A percentile compares a stretch with the other conserved stretches of the same genome.
phyloP scores from a whole-genome alignment of 1,140 invertebrate genomes.

The Cotesia vestalis region DNA sequence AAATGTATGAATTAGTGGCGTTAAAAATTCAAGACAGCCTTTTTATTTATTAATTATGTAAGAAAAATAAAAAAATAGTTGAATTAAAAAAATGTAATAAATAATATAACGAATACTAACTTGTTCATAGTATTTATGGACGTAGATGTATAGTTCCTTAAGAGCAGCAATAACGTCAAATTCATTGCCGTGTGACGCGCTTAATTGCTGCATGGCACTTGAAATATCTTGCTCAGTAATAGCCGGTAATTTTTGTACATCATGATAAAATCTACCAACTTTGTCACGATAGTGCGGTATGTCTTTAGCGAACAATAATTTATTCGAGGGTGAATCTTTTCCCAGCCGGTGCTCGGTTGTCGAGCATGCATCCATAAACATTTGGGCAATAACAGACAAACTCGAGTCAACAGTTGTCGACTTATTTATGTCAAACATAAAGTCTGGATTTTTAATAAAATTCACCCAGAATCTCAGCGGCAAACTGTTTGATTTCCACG shows the following conservation, averaged over 20 bases:
- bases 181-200: conserved; percentile 84
- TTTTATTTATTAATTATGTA: too few relatives aligned
- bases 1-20: background rate
- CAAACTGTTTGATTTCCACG: conserved; percentile 96
- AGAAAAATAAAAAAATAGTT: conserved; percentile 1
- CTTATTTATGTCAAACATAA: conserved; percentile 96
- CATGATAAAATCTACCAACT: conserved; percentile 87
- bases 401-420: conserved; percentile 91
- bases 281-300: conserved; percentile 89
- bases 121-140: conserved; percentile 91
- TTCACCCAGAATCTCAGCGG: conserved; percentile 96
- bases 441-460: conserved; percentile 96
- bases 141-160: conserved; percentile 94
- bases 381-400: conserved; percentile 93
- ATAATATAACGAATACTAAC: conserved; percentile 67
- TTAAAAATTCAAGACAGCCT: too few relatives aligned
- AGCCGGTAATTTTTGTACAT: conserved; percentile 83
- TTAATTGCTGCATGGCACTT: conserved; percentile 90
- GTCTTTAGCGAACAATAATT: conserved; percentile 93
- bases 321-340: conserved; percentile 95
- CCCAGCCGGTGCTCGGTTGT: conserved; percentile 87
- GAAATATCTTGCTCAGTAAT: conserved; percentile 93
- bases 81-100: conserved; percentile 22
- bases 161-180: conserved; percentile 90
- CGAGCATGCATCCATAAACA: conserved; percentile 95